Percentiles rank a stretch among this genome's conserved stretches.
These are phyloP conservation scores for Latheticus oryzae DNA, from an alignment of 2,888 invertebrate genomes.

Conservation along the genomic window DNA sequence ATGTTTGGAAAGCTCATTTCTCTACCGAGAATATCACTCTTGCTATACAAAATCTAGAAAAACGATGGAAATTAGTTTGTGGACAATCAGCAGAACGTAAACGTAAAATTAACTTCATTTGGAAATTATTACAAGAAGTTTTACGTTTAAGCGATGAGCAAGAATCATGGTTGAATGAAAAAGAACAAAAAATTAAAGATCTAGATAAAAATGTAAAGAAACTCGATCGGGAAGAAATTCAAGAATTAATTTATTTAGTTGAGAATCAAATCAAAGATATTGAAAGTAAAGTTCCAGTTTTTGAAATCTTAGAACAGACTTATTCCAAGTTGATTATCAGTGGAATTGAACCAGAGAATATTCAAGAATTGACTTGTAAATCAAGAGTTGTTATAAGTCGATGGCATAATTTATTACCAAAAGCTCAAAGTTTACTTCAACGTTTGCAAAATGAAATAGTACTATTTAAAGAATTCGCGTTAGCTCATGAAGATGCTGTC, in stretches of 20 bases:
- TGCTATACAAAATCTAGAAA: conserved; percentile 79
- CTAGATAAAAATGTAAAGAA: conserved; percentile 72
- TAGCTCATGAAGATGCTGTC: conserved; percentile 78
- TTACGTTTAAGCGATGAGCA: conserved; percentile 69
- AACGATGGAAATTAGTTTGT: conserved; percentile 84
- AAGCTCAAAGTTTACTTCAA: conserved; percentile 71
- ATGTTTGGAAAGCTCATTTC: conserved; percentile 78
- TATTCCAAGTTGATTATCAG: conserved; percentile 76
- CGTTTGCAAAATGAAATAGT: conserved; percentile 71
- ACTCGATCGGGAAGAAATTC: conserved; percentile 70
- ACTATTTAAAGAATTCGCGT: conserved; percentile 75
- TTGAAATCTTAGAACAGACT: conserved; percentile 75
- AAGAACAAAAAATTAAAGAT: conserved; percentile 72
- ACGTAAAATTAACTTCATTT: conserved; percentile 72
- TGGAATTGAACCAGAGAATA: conserved; percentile 76
- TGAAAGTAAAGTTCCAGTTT: conserved; percentile 69
- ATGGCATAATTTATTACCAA: conserved; percentile 74
- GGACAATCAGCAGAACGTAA: conserved; percentile 79
- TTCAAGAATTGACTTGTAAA: conserved; percentile 72
- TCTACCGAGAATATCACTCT: conserved; percentile 75
- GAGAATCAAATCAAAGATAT: conserved; percentile 70
- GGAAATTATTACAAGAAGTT: conserved; percentile 73
- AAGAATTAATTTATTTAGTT: conserved; percentile 69
- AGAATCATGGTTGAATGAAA: conserved; percentile 72
- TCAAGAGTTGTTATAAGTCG: conserved; percentile 72